These are phyloP conservation scores for Meriones psammophilus DNA, from an alignment of 2,797 vertebrate species.

Conservation along the genomic window DNA sequence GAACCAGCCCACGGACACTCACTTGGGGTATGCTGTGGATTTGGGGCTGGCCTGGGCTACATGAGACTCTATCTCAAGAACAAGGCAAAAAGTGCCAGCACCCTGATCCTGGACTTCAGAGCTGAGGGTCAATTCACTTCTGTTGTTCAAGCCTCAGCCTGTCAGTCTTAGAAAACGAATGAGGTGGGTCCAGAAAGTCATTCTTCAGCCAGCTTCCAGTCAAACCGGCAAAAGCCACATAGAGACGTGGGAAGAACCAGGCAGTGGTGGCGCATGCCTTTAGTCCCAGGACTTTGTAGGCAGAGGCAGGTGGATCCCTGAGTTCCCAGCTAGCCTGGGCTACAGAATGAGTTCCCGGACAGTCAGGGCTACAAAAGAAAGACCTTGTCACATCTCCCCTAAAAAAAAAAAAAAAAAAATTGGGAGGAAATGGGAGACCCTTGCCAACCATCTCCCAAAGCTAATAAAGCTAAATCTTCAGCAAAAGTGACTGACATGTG, in stretches of 20 bases:
- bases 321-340: not conserved
- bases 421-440: not conserved
- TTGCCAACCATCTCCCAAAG: not conserved
- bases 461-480: not conserved
- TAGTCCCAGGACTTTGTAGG: not conserved
- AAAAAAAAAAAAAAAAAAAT: not conserved
- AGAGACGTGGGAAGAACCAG: not conserved
- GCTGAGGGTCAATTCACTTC: not conserved
- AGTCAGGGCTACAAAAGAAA: not conserved
- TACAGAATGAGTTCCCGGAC: not conserved
- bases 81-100: not conserved
- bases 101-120: not conserved
- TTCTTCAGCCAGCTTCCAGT: not conserved
- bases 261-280: not conserved
- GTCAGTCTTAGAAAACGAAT: not conserved
- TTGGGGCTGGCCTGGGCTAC: not conserved
- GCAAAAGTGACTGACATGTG: fast-evolving
- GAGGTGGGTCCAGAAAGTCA: not conserved
- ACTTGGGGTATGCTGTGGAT: not conserved
- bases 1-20: too few relatives aligned
- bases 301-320: not conserved
- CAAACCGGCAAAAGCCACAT: not conserved
- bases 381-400: not conserved
- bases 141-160: not conserved
- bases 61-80: not conserved